phyloP scores from a whole-genome alignment of 2,113 vertebrate genomes.

The Melanerpes formicivorus region DNA sequence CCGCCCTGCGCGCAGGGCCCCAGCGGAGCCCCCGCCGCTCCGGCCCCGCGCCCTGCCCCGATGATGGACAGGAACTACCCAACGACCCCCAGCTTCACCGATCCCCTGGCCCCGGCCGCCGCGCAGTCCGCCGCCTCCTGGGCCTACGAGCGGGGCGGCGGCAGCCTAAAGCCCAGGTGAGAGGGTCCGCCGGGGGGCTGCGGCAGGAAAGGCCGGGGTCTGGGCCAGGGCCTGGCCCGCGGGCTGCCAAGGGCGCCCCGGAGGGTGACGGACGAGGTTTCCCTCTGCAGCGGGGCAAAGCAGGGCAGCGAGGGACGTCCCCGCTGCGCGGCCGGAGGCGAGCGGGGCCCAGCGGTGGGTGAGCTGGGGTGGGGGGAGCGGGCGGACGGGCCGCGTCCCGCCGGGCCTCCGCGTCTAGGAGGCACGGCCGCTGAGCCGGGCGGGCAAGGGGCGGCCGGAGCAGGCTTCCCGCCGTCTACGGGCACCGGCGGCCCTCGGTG shows the following conservation, averaged over 20 bases:
- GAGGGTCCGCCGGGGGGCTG: slow-evolving; percentile 72
- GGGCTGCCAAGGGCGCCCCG: not conserved
- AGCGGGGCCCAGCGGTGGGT: not conserved
- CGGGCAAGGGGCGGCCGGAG: not conserved
- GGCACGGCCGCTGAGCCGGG: not conserved
- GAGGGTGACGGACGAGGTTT: slow-evolving; percentile 47
- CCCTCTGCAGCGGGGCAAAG: not conserved
- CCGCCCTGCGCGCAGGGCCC: not conserved
- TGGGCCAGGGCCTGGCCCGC: slow-evolving; percentile 44
- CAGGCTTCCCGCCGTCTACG: not conserved
- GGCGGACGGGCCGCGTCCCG: not conserved
- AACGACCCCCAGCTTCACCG: slow-evolving; percentile 88
- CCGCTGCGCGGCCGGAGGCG: not conserved
- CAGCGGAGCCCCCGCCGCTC: slow-evolving; percentile 21
- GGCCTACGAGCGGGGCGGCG: slow-evolving; percentile 86
- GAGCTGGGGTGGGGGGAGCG: not conserved
- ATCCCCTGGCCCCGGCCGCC: slow-evolving; percentile 83
- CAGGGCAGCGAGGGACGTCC: not conserved
- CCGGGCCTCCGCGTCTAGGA: not conserved
- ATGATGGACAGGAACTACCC: slow-evolving; percentile 95
- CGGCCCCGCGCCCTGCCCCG: slow-evolving; percentile 68
- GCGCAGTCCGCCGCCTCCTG: slow-evolving; percentile 80
- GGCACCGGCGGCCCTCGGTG: not conserved
- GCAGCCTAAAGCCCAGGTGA: slow-evolving; percentile 89
- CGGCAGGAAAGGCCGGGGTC: slow-evolving; percentile 76